A percentile compares a stretch with the other conserved stretches of the same genome.
Evolutionary conservation across 2,797 vertebrate species (phyloP).

Genomic region (Ispidina lecontei): DNA sequence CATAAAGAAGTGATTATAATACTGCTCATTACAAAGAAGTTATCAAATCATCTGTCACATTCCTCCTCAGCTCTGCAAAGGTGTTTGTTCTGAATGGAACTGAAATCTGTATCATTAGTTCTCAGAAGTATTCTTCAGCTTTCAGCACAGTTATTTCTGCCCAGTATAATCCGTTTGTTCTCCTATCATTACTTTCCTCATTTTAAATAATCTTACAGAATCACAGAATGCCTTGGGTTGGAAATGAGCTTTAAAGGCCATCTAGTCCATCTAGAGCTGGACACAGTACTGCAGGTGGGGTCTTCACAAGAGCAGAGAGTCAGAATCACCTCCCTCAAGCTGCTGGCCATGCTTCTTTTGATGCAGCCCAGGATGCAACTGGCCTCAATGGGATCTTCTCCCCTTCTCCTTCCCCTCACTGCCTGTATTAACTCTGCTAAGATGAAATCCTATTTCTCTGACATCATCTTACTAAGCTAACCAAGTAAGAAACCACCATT

Average conservation of each 20-base stretch:
- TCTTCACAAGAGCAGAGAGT: too few relatives aligned
- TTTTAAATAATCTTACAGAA: not conserved
- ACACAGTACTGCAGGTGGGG: too few relatives aligned
- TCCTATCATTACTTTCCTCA: not conserved
- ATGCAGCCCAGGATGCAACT: too few relatives aligned
- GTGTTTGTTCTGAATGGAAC: not conserved
- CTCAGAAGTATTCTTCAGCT: not conserved
- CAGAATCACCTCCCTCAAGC: too few relatives aligned
- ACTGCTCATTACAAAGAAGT: not conserved
- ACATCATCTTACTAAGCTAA: not conserved
- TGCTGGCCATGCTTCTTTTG: too few relatives aligned
- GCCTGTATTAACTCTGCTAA: not conserved
- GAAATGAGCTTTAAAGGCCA: too few relatives aligned
- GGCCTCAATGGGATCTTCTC: too few relatives aligned
- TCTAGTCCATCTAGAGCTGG: too few relatives aligned
- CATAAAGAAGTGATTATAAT: too few relatives aligned
- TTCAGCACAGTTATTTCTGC: not conserved
- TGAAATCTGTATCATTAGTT: not conserved
- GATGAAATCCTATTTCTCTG: constrained; percentile 5
- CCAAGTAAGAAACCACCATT: not conserved
- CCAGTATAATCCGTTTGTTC: not conserved
- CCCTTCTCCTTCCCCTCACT: not conserved
- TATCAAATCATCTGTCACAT: not conserved
- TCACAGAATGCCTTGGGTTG: too few relatives aligned
- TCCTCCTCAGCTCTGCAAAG: not conserved